phyloP scores from a whole-genome alignment of 2,888 invertebrate genomes.

The Perizoma flavofasciatum region DNA sequence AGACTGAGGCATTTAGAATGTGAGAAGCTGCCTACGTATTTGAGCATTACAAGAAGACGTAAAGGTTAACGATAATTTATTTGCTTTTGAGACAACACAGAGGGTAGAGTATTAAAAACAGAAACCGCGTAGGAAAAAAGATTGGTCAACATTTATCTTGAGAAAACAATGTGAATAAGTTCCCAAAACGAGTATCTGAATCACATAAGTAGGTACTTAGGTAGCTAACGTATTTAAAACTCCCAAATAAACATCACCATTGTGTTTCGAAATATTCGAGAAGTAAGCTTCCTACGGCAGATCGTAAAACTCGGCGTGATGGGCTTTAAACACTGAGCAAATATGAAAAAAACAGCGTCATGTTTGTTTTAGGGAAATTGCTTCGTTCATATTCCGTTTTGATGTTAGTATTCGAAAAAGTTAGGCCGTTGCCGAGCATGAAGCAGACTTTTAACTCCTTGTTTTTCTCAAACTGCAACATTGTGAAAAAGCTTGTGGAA shows the following conservation, averaged over 20 bases:
- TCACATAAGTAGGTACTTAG: not conserved
- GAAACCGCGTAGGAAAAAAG: slow-evolving; percentile 6
- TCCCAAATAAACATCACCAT: not conserved
- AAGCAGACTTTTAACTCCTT: slow-evolving; percentile 51
- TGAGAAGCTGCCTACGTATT: slow-evolving; percentile 42
- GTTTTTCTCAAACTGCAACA: slow-evolving; percentile 58
- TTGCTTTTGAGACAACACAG: slow-evolving; percentile 27
- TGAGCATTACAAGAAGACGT: slow-evolving; percentile 39
- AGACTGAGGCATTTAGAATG: slow-evolving; percentile 47
- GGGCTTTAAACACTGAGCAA: slow-evolving; percentile 26
- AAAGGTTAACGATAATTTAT: slow-evolving; percentile 36
- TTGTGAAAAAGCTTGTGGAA: slow-evolving; percentile 59
- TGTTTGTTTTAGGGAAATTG: slow-evolving; percentile 33
- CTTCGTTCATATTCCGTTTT: slow-evolving; percentile 37
- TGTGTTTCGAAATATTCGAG: slow-evolving; percentile 9
- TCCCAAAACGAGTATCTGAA: not conserved
- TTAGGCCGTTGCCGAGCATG: slow-evolving; percentile 42
- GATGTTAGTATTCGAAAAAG: slow-evolving; percentile 41
- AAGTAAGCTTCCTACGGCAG: slow-evolving; percentile 24
- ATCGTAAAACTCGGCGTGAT: slow-evolving; percentile 17
- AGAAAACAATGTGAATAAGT: not conserved
- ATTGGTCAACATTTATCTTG: not conserved
- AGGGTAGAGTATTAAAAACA: slow-evolving; percentile 9
- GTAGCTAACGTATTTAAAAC: not conserved
- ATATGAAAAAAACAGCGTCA: slow-evolving; percentile 31